phyloP scores from a whole-genome alignment of 2,888 invertebrate species.

The Parthenolecanium corni region DNA sequence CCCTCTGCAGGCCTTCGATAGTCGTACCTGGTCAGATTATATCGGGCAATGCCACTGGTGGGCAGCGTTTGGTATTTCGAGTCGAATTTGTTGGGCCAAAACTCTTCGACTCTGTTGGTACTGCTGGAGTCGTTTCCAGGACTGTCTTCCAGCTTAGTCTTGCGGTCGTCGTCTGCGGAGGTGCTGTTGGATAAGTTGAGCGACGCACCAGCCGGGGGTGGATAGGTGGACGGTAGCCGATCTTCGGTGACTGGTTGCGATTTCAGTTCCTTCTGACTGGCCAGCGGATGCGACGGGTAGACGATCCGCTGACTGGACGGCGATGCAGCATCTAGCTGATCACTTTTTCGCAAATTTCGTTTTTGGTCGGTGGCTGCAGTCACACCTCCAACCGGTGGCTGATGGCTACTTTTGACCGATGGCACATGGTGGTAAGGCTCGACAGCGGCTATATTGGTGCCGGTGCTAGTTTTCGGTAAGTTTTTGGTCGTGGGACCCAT shows the following conservation, averaged over 20 bases:
- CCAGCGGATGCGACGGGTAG: background rate
- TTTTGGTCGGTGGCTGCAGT: conserved; percentile 17
- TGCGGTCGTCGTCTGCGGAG: conserved; percentile 1
- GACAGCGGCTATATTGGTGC: conserved; percentile 62
- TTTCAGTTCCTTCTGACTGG: background rate
- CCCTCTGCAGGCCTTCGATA: conserved; percentile 19
- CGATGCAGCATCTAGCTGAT: background rate
- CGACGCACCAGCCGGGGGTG: background rate
- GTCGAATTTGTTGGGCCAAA: conserved; percentile 70
- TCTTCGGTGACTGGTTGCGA: background rate
- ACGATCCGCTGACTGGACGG: conserved; percentile 7
- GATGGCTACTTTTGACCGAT: conserved; percentile 32
- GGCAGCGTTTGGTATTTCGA: conserved; percentile 86
- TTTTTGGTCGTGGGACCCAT: background rate
- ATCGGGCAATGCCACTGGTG: conserved; percentile 40
- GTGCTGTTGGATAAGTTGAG: background rate
- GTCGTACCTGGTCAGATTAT: background rate
- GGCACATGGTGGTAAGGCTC: conserved; percentile 81
- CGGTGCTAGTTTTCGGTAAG: conserved; percentile 36
- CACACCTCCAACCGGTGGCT: background rate
- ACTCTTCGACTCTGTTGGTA: conserved; percentile 44
- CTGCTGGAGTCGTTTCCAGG: background rate
- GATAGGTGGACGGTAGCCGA: background rate
- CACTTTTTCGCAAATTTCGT: conserved; percentile 23
- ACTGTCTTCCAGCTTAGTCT: background rate